phyloP scores from a whole-genome alignment of 2,888 invertebrate genomes.

The Temnothorax unifasciatus region DNA sequence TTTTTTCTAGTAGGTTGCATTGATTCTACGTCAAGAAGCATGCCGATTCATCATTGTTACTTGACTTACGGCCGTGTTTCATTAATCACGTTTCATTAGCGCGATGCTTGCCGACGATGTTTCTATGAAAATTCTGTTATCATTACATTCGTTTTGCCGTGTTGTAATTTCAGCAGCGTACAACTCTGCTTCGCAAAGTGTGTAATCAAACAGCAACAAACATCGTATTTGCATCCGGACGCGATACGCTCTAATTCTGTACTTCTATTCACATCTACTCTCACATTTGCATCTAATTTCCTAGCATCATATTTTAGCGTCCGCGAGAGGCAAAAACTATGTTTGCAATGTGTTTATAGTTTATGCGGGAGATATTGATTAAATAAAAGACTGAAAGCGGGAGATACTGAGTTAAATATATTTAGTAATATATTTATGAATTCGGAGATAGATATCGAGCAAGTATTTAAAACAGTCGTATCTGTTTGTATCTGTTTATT shows the following conservation, averaged over 20 bases:
- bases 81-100: slow-evolving; percentile 19
- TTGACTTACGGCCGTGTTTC: neutral
- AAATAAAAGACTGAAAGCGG: too few relatives aligned
- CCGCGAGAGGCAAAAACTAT: neutral
- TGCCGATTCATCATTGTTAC: slow-evolving; percentile 35
- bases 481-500: neutral
- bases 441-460: neutral
- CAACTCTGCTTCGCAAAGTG: neutral
- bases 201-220: slow-evolving; percentile 27
- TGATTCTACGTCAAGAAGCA: slow-evolving; percentile 51
- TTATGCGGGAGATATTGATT: neutral
- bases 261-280: slow-evolving; percentile 7
- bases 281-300: slow-evolving; percentile 20
- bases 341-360: neutral
- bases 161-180: neutral
- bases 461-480: neutral
- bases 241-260: slow-evolving; percentile 41
- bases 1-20: slow-evolving; percentile 68
- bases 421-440: neutral
- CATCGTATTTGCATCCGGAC: slow-evolving; percentile 36
- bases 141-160: neutral
- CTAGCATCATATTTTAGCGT: slow-evolving; percentile 5
- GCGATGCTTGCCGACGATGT: neutral
- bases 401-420: neutral
- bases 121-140: slow-evolving; percentile 29